Base-by-base conservation (phyloP, 1,140 invertebrate species). In the Carposina sasakii region DNA sequence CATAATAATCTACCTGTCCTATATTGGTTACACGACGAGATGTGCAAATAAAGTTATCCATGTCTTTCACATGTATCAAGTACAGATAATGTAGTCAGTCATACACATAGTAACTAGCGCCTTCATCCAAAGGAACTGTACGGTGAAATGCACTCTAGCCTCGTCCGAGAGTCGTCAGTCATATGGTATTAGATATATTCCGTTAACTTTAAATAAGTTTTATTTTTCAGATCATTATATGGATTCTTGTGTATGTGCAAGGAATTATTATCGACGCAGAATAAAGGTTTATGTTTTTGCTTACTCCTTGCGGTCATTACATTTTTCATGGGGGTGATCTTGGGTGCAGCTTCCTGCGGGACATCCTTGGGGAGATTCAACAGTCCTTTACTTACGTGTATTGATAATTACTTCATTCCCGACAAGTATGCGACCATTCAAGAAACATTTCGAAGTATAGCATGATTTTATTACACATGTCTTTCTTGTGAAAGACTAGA, bases 311-410 rank as follows among this genome's bases (percentile, higher is more conserved):
- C 68, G 10, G 19, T 41, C 34, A 8, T 63, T 10, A 43, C 58
- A 1, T 82, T 78, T 42, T 21, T 70, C 1, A n/a, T 62, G 20
- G 78, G 78, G 1, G 16, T 79, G n/a, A 21, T 82, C 4, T 28
- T 82, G 21, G 78, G 76, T 8, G 68, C 71, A 41, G 71, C 71
- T 5, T 67, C 71, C 1, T 82, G 78, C 40, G 73, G 73, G 15
- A 62, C 71, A 12, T 56, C 53, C 19, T 63, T 65, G 15, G 68
- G 78, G 26, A 58, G 56, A 51, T 79, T 78, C 46, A 75, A 74
- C 40, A 82, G 74, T 30, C 74, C 73, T 21, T 61, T 82, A 20
- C 49, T 78, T 1, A 67, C 60, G 5, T 82, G 78, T 30, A 63
- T 82, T 31, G 76, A 82, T 57, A 73, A 66, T 30, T 70, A 62